Evolutionary conservation across 2,113 vertebrate genomes (phyloP), one percentile per base, ranked within the genome.

Genomic region (Phoenicopterus ruber): DNA sequence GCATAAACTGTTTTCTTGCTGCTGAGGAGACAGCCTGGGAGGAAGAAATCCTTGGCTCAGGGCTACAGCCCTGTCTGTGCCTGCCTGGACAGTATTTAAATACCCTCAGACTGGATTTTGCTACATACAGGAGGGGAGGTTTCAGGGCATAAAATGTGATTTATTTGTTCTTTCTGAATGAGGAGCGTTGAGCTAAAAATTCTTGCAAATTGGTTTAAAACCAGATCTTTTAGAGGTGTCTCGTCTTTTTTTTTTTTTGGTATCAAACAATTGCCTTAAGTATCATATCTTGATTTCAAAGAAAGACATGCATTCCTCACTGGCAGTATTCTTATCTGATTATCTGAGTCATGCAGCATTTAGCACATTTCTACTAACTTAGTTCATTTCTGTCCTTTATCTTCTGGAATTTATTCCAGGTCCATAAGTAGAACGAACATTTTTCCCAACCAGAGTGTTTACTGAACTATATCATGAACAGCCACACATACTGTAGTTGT

Each of bases 141-240:
- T 76, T 61, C 13, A 5, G 57, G 3, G 14, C 22, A 54, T 24
- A 74, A 71, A 69, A 79, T 31, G 6, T 77, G 19, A 54, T 58
- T 57, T 54, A 40, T 61, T 70, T 80, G 1, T 1, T 58, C 25
- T 22, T 66, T 58, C 28, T 81, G 62, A 46, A 86, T 40, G 10
- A 77, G 18, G 3, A 61, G 1, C 0, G 0, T 16, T 87, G 20
- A 76, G 34, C 10, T 36, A 49, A 69, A 80, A 79, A 47, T 21
- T 6, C 0, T 3, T 54, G 18, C 10, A 50, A 13, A 55, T 19
- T 13, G 0, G 1, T 69, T 82, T 52, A 12, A 73, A 88, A 86
- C 17, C 6, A 40, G 7, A 55, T 22, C 8, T n/a, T 67, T 85
- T 50, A n/a, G 13, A 17, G 5, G 9, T 58, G 6, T 6, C 1